Evolutionary conservation across 2,113 vertebrate species (phyloP).

Genomic region (Axis porcinus): DNA sequence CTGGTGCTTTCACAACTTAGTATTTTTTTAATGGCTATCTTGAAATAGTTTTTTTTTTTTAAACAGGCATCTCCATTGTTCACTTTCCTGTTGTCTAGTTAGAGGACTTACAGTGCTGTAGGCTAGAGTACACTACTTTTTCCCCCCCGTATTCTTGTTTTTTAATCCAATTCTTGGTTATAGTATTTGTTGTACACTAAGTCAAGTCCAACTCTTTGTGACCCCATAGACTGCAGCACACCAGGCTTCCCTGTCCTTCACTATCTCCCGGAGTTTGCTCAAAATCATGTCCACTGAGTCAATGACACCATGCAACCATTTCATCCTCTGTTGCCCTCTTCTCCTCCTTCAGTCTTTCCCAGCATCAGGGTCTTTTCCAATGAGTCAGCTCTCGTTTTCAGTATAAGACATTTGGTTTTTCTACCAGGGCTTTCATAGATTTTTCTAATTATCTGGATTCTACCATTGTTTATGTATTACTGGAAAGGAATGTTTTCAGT

Average conservation of each 20-base stretch:
- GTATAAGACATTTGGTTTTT: background rate
- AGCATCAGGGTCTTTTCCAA: background rate
- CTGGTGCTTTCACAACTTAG: background rate
- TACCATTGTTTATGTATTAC: background rate
- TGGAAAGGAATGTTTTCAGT: background rate
- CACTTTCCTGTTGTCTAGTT: background rate
- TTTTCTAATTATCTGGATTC: background rate
- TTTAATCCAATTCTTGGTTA: background rate
- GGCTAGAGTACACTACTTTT: background rate
- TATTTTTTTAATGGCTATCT: background rate
- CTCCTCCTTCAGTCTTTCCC: background rate
- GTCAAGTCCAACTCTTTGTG: background rate
- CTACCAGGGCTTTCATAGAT: background rate
- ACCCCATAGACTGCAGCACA: background rate
- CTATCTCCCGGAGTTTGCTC: rapidly evolving
- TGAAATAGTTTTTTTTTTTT: background rate
- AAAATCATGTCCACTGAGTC: background rate
- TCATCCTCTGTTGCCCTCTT: background rate
- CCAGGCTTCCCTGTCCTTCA: background rate
- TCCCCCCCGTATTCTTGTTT: too few species aligned
- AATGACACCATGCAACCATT: background rate
- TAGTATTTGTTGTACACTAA: background rate
- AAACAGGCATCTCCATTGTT: background rate
- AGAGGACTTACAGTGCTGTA: background rate
- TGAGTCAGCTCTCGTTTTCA: background rate